A percentile compares a stretch with the other conserved stretches of the same genome.
Evolutionary conservation across 2,888 invertebrate genomes (phyloP).

Genomic region (Melieria crassipennis): DNA sequence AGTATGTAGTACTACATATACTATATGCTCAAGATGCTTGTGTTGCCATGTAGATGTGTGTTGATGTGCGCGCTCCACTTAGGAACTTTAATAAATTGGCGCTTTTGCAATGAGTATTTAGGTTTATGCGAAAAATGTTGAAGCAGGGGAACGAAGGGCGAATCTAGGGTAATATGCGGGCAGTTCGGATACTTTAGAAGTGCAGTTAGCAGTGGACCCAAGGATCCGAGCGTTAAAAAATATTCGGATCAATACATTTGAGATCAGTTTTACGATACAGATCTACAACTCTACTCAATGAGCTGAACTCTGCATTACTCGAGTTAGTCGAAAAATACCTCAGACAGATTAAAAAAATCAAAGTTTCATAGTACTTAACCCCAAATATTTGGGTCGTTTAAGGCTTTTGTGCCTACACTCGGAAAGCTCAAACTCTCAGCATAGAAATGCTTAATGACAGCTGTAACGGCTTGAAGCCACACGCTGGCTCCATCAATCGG

Average conservation of each 20-base stretch:
- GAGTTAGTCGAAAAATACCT: too few species aligned
- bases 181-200: neutral
- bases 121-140: neutral
- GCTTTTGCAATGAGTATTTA: neutral
- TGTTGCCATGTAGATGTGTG: neutral
- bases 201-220: neutral
- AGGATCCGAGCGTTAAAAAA: neutral
- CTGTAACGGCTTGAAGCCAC: too few species aligned
- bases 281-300: neutral
- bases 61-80: constrained; percentile 3
- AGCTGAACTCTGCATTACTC: too few species aligned
- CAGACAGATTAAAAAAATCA: too few species aligned
- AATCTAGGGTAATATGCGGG: too few species aligned
- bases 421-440: too few species aligned
- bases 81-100: constrained; percentile 18
- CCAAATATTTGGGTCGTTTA: too few species aligned
- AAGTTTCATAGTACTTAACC: too few species aligned
- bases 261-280: neutral
- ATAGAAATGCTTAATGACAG: too few species aligned
- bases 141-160: neutral
- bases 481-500: too few species aligned
- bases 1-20: neutral
- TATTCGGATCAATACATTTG: neutral
- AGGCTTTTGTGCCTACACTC: too few species aligned
- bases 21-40: neutral